phyloP scores from a whole-genome alignment of 2,113 vertebrate genomes.

The Protomyctophum bolini region DNA sequence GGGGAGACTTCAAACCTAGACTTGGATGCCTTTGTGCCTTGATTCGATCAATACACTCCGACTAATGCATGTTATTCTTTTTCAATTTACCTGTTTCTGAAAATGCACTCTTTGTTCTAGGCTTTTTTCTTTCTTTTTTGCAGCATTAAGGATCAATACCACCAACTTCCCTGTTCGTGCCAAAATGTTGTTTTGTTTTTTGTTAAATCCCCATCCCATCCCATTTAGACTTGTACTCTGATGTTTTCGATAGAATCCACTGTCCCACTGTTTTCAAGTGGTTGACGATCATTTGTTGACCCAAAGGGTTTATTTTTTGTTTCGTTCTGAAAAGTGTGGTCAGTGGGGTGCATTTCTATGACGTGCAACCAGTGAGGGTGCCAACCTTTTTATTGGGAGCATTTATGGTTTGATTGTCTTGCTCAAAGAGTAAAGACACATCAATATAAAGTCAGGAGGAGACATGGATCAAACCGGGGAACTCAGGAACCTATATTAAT shows the following conservation, averaged over 20 bases:
- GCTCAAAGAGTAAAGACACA: too few species aligned
- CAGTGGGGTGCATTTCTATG: background rate
- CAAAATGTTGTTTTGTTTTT: background rate
- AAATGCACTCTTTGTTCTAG: slow-evolving; percentile 40
- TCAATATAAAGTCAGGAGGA: too few species aligned
- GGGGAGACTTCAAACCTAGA: slow-evolving; percentile 2
- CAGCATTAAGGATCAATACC: slow-evolving; percentile 53
- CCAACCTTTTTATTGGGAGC: too few species aligned
- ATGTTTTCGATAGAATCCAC: slow-evolving; percentile 25
- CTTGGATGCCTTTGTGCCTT: background rate
- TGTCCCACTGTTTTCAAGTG: slow-evolving; percentile 12
- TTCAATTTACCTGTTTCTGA: slow-evolving; percentile 21
- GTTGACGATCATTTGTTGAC: slow-evolving; percentile 11
- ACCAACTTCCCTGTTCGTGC: slow-evolving; percentile 48
- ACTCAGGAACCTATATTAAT: too few species aligned
- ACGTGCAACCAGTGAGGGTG: background rate
- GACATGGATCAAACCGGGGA: too few species aligned
- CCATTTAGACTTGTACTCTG: slow-evolving; percentile 19
- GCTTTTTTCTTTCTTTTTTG: slow-evolving; percentile 16
- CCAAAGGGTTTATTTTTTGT: slow-evolving; percentile 27
- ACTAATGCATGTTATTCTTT: slow-evolving; percentile 25
- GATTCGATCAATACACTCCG: slow-evolving; percentile 21
- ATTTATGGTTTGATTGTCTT: background rate
- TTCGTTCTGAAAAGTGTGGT: slow-evolving; percentile 1
- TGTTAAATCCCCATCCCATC: slow-evolving; percentile 19